These are phyloP conservation scores for Eristalis tenax DNA, from an alignment of 2,888 invertebrate genomes.

Conservation along the genomic window DNA sequence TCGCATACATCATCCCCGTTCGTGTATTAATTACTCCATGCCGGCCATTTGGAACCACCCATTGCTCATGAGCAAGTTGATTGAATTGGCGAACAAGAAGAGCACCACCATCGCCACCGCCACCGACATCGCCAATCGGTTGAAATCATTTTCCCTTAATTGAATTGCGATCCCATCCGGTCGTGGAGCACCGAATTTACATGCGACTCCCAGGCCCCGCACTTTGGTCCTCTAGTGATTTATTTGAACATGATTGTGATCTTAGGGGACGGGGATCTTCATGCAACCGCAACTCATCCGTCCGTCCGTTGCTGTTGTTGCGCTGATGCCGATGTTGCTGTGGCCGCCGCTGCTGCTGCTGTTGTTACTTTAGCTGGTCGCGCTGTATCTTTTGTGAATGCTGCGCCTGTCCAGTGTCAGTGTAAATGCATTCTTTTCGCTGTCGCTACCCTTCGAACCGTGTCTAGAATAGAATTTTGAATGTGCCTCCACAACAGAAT, in stretches of 20 bases:
- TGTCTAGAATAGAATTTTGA: conserved; percentile 54
- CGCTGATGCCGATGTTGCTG: conserved; percentile 14
- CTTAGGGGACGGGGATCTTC: conserved; percentile 42
- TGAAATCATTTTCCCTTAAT: conserved; percentile 63
- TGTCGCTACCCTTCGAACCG: background rate
- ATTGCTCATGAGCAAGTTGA: conserved; percentile 58
- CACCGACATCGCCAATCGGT: conserved; percentile 37
- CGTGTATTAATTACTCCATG: conserved; percentile 61
- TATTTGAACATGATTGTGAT: conserved; percentile 70
- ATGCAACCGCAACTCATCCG: background rate
- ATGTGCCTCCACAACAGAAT: conserved; percentile 51
- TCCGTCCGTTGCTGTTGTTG: conserved; percentile 19
- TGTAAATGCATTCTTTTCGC: conserved; percentile 49
- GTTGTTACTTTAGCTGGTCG: background rate
- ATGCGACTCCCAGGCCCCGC: conserved; percentile 41
- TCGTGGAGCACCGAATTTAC: conserved; percentile 14
- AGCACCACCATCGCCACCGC: background rate
- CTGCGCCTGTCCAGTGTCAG: conserved; percentile 18
- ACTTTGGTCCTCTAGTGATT: conserved; percentile 56
- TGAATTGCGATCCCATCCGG: conserved; percentile 55
- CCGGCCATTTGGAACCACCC: conserved; percentile 51
- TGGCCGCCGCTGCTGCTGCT: background rate
- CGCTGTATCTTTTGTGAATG: background rate
- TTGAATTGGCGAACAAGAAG: conserved; percentile 54
- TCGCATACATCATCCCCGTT: conserved; percentile 48